phyloP scores from a whole-genome alignment of 2,797 vertebrate species.

The Columba guinea region DNA sequence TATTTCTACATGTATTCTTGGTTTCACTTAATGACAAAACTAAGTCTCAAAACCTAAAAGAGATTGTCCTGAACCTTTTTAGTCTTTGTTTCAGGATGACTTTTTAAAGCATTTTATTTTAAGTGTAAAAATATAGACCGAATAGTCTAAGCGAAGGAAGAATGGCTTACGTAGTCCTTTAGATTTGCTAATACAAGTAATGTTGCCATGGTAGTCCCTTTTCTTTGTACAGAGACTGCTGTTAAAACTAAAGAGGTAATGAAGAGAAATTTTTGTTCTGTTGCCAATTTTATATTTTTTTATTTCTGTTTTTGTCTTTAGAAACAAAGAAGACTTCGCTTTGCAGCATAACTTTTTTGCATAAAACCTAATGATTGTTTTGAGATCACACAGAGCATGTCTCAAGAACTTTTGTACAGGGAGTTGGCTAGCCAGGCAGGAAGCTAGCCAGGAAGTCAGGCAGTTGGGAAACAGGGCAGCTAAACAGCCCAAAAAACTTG shows the following conservation, averaged over 20 bases:
- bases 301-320: neutral
- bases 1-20: neutral
- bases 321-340: neutral
- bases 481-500: neutral
- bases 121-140: neutral
- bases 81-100: neutral
- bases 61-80: neutral
- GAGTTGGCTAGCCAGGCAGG: neutral
- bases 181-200: neutral
- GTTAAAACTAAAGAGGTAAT: constrained; percentile 17
- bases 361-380: neutral
- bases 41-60: neutral
- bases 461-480: neutral
- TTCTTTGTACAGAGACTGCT: neutral
- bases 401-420: neutral
- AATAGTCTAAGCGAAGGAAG: neutral
- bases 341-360: neutral
- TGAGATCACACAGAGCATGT: neutral
- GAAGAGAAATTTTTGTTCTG: constrained; percentile 11
- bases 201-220: neutral
- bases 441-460: neutral
- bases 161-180: neutral
- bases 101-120: neutral
- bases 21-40: neutral
- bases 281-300: neutral